Base-by-base conservation (phyloP, 2,113 vertebrate genomes). In the Mesoclemmys tuberculata region DNA sequence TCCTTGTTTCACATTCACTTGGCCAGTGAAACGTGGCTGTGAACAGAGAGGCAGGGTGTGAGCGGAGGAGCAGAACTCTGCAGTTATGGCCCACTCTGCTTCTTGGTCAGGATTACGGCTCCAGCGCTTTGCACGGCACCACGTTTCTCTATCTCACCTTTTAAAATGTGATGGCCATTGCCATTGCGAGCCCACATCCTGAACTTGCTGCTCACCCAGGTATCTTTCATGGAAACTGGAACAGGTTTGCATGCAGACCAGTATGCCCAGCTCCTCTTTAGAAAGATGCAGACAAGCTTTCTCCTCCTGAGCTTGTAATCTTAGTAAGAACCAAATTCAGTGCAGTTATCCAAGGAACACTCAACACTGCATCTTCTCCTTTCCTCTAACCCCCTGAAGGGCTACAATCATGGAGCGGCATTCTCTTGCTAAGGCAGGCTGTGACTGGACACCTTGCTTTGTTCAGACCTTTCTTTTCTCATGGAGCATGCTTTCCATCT, bases 171-270 rank as follows among this genome's bases (percentile, higher is more conserved):
- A 54, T 38, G 82, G 5, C 26, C 55, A 29, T 85, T 1, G 1
- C 80, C 94, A 78, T 48, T 93, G 84, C 71, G 71, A n/a, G 64
- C 85, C 38, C 78, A 51, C 61, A 49, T 55, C 2, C 4, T 78
- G 88, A 52, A 78, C n/a, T 55, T 48, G 41, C 64, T 74, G 52
- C 64, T 41, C 48, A 29, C 21, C 3, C 10, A 44, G 52, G 8
- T 41, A 71, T 7, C 55, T 92, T 93, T 89, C 80, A 55, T 29
- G 51, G 61, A 52, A 93, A 11, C 11, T 2, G 2, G n/a, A 6
- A 24, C 14, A 88, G 27, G 84, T 86, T 96, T 89, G 64, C 48
- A 41, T 80, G 49, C 35, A 84, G 55, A 18, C 38, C 51, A 16
- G 14, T 1, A 0, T 61, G 0, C 0, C 24, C 79, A 12, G 8